phyloP scores from a whole-genome alignment of 2,797 vertebrate genomes.

The Sparus aurata region DNA sequence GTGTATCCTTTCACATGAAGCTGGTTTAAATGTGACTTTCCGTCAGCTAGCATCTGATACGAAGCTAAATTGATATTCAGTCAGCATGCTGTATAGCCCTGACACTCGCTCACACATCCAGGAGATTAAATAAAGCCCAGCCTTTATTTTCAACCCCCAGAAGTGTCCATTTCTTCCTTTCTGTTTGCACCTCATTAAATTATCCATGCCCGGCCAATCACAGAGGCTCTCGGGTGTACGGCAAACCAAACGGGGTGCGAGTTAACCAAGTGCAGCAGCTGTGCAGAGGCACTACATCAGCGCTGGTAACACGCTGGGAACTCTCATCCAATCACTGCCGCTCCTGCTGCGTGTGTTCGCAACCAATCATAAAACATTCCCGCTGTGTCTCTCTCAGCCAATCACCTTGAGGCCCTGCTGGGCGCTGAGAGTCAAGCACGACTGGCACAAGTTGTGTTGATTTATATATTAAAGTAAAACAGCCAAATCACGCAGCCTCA shows the following conservation, averaged over 20 bases:
- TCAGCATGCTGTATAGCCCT: neutral
- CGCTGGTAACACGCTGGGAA: conserved; percentile 50
- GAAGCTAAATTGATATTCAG: conserved; percentile 50
- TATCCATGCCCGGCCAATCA: conserved; percentile 60
- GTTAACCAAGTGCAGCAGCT: conserved; percentile 61
- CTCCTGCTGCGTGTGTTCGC: conserved; percentile 62
- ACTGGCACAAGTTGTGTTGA: conserved; percentile 39
- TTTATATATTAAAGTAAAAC: conserved; percentile 24
- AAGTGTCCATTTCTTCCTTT: conserved; percentile 36
- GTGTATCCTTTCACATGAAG: conserved; percentile 14
- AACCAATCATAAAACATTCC: conserved; percentile 68
- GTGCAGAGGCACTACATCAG: conserved; percentile 61
- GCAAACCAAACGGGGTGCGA: conserved; percentile 63
- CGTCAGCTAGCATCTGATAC: conserved; percentile 28
- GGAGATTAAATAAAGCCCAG: conserved; percentile 61
- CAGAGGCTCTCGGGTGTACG: conserved; percentile 35
- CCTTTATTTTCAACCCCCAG: conserved; percentile 42
- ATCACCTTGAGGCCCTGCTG: conserved; percentile 66
- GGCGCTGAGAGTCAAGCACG: conserved; percentile 10
- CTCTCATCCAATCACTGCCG: conserved; percentile 70
- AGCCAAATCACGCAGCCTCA: neutral
- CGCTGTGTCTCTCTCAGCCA: conserved; percentile 60
- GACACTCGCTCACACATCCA: conserved; percentile 19
- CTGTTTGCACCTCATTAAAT: conserved; percentile 64
- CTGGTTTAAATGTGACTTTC: conserved; percentile 14